A percentile compares a stretch with the other conserved stretches of the same genome.
Conservation (phyloP, 2,797 vertebrate genomes). For the Mormyrus proboscirostris region DNA sequence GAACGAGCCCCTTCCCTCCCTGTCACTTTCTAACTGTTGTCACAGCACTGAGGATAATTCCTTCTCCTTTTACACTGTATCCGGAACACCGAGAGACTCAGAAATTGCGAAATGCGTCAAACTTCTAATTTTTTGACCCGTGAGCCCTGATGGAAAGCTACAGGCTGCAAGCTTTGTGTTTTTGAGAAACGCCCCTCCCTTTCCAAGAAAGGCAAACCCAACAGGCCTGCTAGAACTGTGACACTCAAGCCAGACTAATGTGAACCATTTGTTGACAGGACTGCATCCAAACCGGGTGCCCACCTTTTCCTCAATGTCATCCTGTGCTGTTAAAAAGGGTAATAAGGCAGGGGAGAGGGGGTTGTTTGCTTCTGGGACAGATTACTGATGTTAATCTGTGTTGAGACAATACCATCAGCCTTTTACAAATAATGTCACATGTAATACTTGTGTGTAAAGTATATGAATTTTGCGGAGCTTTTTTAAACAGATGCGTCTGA, state of each 20-base stretch:
- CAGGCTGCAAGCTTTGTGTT: background rate
- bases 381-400: background rate
- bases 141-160: background rate
- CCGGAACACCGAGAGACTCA: background rate
- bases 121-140: background rate
- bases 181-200: conserved; percentile 11
- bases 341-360: conserved; percentile 29
- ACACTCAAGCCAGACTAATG: conserved; percentile 31
- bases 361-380: background rate
- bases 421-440: background rate
- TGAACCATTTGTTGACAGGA: conserved; percentile 30
- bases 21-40: background rate
- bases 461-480: background rate
- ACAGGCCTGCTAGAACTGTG: conserved; percentile 8
- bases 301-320: conserved; percentile 41
- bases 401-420: background rate
- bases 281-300: conserved; percentile 30
- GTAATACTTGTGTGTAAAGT: background rate
- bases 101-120: background rate
- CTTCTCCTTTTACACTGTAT: background rate
- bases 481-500: background rate
- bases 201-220: conserved; percentile 37
- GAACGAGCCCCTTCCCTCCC: background rate
- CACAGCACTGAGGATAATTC: background rate
- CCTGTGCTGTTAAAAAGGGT: conserved; percentile 33